These are phyloP conservation scores for Smittia aterrima DNA, from an alignment of 2,888 invertebrate species.

Conservation along the genomic window DNA sequence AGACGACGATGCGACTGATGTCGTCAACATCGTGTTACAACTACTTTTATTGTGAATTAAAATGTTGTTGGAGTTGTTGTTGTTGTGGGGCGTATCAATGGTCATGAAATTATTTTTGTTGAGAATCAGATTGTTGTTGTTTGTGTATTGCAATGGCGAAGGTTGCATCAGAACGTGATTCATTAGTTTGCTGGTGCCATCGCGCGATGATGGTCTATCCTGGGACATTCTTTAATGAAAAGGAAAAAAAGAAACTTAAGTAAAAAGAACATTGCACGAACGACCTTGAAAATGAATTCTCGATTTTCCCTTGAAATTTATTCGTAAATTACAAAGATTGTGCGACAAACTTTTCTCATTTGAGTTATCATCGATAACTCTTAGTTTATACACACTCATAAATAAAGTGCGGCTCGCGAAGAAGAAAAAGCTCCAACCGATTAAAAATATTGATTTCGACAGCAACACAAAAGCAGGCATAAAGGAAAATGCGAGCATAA, in stretches of 20 bases:
- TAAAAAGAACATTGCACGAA: not conserved
- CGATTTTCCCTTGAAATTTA: too few relatives aligned
- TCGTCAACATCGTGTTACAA: constrained; percentile 37
- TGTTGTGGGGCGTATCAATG: constrained; percentile 29
- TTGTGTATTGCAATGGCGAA: constrained; percentile 19
- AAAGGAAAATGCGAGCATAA: constrained; percentile 14
- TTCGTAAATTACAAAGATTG: too few relatives aligned
- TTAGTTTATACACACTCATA: too few relatives aligned
- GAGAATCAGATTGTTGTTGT: constrained; percentile 39
- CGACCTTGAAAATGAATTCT: not conserved
- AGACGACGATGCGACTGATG: constrained; percentile 42
- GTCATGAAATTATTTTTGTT: constrained; percentile 36
- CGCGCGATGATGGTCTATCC: constrained; percentile 50
- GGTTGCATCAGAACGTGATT: constrained; percentile 45
- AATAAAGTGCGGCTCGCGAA: too few relatives aligned
- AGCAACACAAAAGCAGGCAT: not conserved
- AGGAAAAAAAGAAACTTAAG: not conserved
- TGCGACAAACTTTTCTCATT: too few relatives aligned
- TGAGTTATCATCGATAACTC: too few relatives aligned
- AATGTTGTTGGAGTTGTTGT: constrained; percentile 27
- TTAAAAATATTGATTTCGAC: constrained; percentile 22
- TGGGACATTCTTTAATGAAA: constrained; percentile 52
- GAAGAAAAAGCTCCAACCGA: not conserved
- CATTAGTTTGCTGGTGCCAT: constrained; percentile 43
- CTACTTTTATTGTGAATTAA: constrained; percentile 18